Base-by-base conservation (phyloP, 2,797 vertebrate species). In the Echeneis naucrates region DNA sequence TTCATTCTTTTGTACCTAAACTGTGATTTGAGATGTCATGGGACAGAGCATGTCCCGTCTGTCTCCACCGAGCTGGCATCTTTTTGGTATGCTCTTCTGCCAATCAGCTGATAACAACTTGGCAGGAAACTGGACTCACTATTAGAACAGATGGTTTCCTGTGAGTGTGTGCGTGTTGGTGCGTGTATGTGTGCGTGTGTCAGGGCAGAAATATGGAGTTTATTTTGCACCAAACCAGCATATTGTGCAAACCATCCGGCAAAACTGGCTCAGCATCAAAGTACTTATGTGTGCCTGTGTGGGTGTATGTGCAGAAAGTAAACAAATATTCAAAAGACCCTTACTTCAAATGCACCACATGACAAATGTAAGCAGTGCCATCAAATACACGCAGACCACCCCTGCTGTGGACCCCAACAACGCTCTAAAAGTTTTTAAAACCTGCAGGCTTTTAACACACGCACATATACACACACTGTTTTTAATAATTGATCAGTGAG, bases 101-200 rank as follows among this genome's bases (percentile, higher is more conserved):
- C 84, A 85, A 76, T 91, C 87, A 88, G 82, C 84, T 89, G 88
- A 89, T 85, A 83, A 83, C 45, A 71, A 79, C 75, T 86, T 92
- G 88, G 86, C 90, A 88, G 75, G 70, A 64, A 75, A 65, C 71
- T 81, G 78, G 73, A 79, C 61, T 70, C 73, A 85, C 77, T 84
- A 84, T 84, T 83, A 77, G 85, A 89, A 83, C 88, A 90, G 87
- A 91, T 89, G 85, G 86, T 82, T 72, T 40, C 82, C 68, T 84
- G 37, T 80, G 38, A 81, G 55, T 78, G 47, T 71, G 56, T 68
- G 65, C 56, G 50, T 71, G 3, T 30, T 30, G 54, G 52, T 42
- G 64, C 67, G 50, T 59, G 17, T 51, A 38, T 37, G 27, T 42
- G 60, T 57, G 62, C 72, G 76, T 58, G 58, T 57, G 53, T 79